Percentiles rank a stretch among this genome's conserved stretches.
These are phyloP conservation scores for Sinella curviseta DNA, from an alignment of 1,140 invertebrate species.

Conservation along the genomic window DNA sequence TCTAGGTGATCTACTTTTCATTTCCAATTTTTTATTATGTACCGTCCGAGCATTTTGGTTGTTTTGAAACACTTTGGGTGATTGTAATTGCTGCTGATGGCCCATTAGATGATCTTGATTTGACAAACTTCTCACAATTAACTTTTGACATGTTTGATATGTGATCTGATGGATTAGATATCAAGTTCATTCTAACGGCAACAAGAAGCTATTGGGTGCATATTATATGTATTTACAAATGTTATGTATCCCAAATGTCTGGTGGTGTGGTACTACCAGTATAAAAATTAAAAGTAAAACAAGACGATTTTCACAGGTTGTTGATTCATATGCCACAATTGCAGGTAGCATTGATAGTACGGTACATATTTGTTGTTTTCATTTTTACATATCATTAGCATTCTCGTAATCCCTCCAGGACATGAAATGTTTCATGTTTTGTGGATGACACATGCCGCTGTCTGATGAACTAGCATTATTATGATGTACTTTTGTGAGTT, in stretches of 20 bases:
- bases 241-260: too few species aligned
- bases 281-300: neutral
- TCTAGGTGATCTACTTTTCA: constrained; percentile 8
- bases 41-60: neutral
- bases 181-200: neutral
- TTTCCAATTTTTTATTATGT: neutral
- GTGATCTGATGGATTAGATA: neutral
- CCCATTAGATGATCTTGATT: neutral
- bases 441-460: neutral
- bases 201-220: neutral
- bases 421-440: neutral
- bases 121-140: constrained; percentile 3
- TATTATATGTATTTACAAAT: too few species aligned
- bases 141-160: neutral
- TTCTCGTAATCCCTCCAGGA: neutral
- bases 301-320: neutral
- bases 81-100: neutral
- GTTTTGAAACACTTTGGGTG: constrained; percentile 7
- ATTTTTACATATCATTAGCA: neutral
- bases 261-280: neutral
- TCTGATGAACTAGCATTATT: neutral
- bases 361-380: neutral
- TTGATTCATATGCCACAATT: neutral
- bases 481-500: neutral
- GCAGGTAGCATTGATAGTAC: neutral